Conservation (phyloP, 2,797 vertebrate species). For the Acanthiza pusilla region DNA sequence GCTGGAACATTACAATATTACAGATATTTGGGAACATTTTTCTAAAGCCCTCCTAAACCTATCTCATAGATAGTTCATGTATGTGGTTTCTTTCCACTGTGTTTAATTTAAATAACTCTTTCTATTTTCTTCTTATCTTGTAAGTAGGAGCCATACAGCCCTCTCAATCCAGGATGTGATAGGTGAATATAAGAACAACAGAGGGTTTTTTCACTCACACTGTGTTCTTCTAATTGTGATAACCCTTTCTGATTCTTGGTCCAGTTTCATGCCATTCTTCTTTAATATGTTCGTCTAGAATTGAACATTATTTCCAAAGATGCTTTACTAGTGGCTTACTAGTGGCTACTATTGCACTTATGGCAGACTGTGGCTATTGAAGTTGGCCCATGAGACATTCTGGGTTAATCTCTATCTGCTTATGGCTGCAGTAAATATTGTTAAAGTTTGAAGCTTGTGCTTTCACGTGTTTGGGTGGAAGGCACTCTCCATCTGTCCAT, state of each 20-base stretch:
- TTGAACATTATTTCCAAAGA: background rate
- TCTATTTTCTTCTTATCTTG: background rate
- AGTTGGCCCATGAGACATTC: background rate
- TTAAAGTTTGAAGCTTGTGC: background rate
- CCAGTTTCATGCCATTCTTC: background rate
- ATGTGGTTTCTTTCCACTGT: background rate
- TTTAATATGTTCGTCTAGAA: background rate
- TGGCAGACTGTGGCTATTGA: background rate
- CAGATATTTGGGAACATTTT: background rate
- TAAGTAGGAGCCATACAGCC: background rate
- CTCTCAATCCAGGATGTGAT: background rate
- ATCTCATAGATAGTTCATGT: background rate
- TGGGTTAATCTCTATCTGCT: background rate
- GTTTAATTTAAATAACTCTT: background rate
- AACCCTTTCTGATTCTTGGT: background rate
- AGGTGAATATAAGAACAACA: background rate
- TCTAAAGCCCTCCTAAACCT: background rate
- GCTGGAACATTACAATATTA: background rate
- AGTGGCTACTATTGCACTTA: background rate
- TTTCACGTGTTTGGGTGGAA: background rate
- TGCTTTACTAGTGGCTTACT: background rate
- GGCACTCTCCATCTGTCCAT: background rate
- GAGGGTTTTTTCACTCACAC: background rate
- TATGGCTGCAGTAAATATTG: background rate
- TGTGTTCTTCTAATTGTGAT: background rate